Conservation (phyloP, 2,888 invertebrate genomes). For the Hydriomena furcata region DNA sequence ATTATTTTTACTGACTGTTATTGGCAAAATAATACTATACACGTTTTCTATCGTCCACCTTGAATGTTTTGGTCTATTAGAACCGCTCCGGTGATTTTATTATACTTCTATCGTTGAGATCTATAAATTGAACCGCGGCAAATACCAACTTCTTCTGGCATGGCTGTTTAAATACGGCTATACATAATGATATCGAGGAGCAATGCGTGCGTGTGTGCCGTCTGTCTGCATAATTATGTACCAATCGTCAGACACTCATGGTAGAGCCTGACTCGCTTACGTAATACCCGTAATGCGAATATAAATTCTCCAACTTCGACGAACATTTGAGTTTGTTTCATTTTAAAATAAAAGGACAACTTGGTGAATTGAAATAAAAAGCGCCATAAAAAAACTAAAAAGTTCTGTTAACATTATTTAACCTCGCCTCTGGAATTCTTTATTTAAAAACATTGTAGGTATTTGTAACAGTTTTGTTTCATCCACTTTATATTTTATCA, state of each 20-base stretch:
- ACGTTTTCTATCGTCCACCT: neutral
- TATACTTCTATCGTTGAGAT: neutral
- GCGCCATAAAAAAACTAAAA: neutral
- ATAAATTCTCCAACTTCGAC: neutral
- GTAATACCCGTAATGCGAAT: conserved; percentile 39
- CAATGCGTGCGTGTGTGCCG: conserved; percentile 18
- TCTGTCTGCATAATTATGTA: conserved; percentile 30
- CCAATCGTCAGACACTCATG: conserved; percentile 48
- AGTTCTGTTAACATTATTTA: neutral
- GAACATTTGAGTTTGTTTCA: neutral
- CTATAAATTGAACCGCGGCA: neutral
- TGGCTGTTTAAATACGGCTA: conserved; percentile 1
- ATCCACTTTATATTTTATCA: conserved; percentile 28
- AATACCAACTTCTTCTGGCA: neutral
- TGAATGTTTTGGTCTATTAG: conserved; percentile 4
- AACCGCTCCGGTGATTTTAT: neutral
- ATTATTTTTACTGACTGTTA: too few species aligned
- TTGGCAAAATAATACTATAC: too few species aligned
- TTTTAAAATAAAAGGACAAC: neutral
- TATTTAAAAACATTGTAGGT: conserved; percentile 23
- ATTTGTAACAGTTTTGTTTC: conserved; percentile 19
- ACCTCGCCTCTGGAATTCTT: conserved; percentile 3
- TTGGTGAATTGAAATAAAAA: neutral
- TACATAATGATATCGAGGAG: neutral
- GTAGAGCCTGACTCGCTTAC: conserved; percentile 43